phyloP scores from a whole-genome alignment of 37 sponge, comb jelly and placozoan genomes.

The Spongilla lacustris region DNA sequence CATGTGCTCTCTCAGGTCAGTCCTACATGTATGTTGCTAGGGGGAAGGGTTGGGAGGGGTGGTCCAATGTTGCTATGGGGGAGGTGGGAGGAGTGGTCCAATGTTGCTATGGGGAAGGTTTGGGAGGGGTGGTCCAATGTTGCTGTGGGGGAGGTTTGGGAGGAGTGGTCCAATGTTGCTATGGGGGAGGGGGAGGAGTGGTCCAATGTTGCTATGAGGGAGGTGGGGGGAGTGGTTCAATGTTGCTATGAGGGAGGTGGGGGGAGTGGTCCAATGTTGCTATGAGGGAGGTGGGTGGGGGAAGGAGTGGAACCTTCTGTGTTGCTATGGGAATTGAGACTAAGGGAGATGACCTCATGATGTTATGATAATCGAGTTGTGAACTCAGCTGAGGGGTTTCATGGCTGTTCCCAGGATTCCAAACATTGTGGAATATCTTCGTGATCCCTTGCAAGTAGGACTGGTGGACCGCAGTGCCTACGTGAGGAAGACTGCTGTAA shows the following conservation, averaged over 20 bases:
- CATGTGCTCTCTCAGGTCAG: conserved; percentile 91
- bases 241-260: background rate
- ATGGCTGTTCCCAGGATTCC: conserved; percentile 55
- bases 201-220: background rate
- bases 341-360: too few species aligned
- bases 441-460: conserved; percentile 84
- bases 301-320: too few species aligned
- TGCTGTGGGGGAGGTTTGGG: background rate
- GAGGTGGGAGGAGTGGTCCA: background rate
- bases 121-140: background rate
- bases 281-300: too few species aligned
- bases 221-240: background rate
- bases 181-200: background rate
- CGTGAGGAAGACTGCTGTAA: conserved; percentile 85
- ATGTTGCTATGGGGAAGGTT: background rate
- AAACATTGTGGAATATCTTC: conserved; percentile 87
- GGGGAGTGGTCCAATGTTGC: background rate
- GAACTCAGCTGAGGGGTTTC: too few species aligned
- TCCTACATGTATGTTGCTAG: background rate
- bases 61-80: background rate
- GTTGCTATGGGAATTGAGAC: too few species aligned
- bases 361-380: too few species aligned
- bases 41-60: background rate
- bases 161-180: background rate
- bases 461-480: conserved; percentile 75